These are phyloP conservation scores for Bovichtus variegatus DNA, from an alignment of 2,797 vertebrate species.

Conservation along the genomic window DNA sequence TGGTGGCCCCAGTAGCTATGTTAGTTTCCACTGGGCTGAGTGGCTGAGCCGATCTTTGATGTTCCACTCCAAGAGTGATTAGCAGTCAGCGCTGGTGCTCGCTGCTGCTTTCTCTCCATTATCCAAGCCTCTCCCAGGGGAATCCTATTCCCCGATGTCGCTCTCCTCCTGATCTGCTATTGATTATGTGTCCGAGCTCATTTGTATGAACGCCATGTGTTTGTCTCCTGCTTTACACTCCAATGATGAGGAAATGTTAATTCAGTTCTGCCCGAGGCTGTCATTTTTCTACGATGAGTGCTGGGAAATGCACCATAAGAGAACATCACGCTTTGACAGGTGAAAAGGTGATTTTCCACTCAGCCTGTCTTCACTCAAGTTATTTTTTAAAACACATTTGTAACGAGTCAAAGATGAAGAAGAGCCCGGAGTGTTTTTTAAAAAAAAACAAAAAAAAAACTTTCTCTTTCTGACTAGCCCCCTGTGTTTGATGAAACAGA, in stretches of 20 bases:
- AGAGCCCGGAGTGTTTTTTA: neutral
- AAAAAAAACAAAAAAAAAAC: too few species aligned
- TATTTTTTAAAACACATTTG: slow-evolving; percentile 22
- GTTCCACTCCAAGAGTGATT: slow-evolving; percentile 85
- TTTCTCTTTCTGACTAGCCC: slow-evolving; percentile 37
- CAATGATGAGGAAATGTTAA: slow-evolving; percentile 49
- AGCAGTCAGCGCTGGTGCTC: slow-evolving; percentile 81
- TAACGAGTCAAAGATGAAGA: slow-evolving; percentile 29
- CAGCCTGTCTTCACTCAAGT: neutral
- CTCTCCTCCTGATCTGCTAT: slow-evolving; percentile 51
- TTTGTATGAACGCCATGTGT: slow-evolving; percentile 46
- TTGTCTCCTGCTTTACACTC: slow-evolving; percentile 36
- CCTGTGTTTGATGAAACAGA: slow-evolving; percentile 60
- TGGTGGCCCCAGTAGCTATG: slow-evolving; percentile 89
- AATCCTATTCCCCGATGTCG: slow-evolving; percentile 28
- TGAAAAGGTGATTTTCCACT: slow-evolving; percentile 22
- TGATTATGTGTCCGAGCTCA: slow-evolving; percentile 62
- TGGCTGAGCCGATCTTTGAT: slow-evolving; percentile 91
- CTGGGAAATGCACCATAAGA: neutral
- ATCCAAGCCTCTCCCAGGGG: slow-evolving; percentile 51
- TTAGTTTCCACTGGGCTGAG: slow-evolving; percentile 88
- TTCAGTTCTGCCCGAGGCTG: slow-evolving; percentile 36
- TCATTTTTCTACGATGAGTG: slow-evolving; percentile 4
- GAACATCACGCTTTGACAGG: slow-evolving; percentile 7
- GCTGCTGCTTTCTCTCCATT: slow-evolving; percentile 17